A percentile compares a stretch with the other conserved stretches of the same genome.
Conservation (phyloP, 1,140 invertebrate genomes). For the Camponotus pennsylvanicus region DNA sequence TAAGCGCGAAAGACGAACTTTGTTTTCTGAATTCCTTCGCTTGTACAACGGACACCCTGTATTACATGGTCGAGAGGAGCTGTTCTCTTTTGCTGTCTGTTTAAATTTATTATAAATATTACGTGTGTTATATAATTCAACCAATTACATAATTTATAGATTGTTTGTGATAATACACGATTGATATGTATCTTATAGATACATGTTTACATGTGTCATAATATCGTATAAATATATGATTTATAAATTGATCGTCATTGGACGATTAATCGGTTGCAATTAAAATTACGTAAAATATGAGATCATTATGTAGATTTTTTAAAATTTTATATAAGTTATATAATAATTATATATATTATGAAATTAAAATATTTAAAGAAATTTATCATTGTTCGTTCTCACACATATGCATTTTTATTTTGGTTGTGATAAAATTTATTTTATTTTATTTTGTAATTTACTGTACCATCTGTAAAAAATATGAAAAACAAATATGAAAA, state of each 20-base stretch:
- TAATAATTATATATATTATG: background rate
- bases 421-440: background rate
- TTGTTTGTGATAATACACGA: background rate
- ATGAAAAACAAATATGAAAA: background rate
- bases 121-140: too few relatives aligned
- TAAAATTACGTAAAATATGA: too few relatives aligned
- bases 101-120: background rate
- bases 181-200: background rate
- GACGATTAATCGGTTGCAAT: background rate
- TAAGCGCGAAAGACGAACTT: conserved; percentile 46
- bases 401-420: background rate
- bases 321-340: background rate
- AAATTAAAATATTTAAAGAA: background rate
- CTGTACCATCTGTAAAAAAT: background rate
- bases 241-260: conserved; percentile 1
- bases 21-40: conserved; percentile 11
- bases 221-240: background rate
- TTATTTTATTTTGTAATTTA: background rate
- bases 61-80: background rate
- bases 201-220: background rate
- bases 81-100: background rate
- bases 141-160: too few relatives aligned
- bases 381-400: background rate
- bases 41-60: background rate
- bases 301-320: too few relatives aligned